Base-by-base conservation (phyloP, 2,113 vertebrate genomes). In the Ptyas mucosa region DNA sequence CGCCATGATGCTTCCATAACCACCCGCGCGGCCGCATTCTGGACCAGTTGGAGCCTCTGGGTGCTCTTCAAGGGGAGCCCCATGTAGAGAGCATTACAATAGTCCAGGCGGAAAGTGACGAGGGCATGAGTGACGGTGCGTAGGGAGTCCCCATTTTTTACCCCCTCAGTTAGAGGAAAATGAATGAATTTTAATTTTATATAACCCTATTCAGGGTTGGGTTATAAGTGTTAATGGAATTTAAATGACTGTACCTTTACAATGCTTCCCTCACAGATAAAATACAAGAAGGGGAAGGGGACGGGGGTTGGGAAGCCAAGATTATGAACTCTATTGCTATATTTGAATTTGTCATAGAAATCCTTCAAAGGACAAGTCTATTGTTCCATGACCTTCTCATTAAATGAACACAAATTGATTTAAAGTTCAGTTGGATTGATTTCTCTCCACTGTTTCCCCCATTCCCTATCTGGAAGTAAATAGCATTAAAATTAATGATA, bases 301-400 rank as follows among this genome's bases (percentile, higher is more conserved):
- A 14, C 14, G 2, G 34, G 34, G 58, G 4, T 11, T 46, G 1
- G 2, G 5, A 26, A 24, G 1, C 49, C 4, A 91, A 94, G 94
- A 96, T 96, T 91, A 51, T 53, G 14, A 89, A 12, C 43, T 89
- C 3, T 89, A 0, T 90, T 94, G 55, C 10, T 69, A 49, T 34
- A 11, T 9, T 58, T 88, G 20, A 8, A 46, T n/a, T 1, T n/a
- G 55, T 46, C 9, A 54, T 39, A 58, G 89, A 96, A 96, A 92
- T 53, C 69, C 75, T n/a, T 8, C 39, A 29, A n/a, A 87, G 92
- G 29, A 81, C 11, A 39, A 87, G 3, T 8, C 14, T 8, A 39
- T 43, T 91, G 7, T 10, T 90, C 10, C 69, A 1, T 21, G 89
- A 6, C 21, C 57, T 58, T 90, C 57, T 58, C 92, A 92, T 87